phyloP scores from a whole-genome alignment of 1,140 invertebrate genomes.

The Tetraneura akinire region DNA sequence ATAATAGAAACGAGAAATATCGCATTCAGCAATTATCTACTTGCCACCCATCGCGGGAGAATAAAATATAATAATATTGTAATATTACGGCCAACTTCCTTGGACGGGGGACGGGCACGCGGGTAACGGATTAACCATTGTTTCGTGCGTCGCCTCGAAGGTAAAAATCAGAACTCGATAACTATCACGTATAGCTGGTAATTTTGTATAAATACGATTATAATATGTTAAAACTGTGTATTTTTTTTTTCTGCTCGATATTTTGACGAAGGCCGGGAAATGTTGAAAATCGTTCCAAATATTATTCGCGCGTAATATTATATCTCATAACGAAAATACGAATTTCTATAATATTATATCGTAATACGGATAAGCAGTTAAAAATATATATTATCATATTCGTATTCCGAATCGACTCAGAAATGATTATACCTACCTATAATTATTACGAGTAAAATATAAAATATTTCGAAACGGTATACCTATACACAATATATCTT shows the following conservation, averaged over 20 bases:
- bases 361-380: no score
- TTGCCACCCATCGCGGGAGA: not conserved
- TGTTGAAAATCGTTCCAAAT: slow-evolving; percentile 16
- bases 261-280: not conserved
- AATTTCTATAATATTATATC: not conserved
- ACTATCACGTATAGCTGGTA: not conserved
- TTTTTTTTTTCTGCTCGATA: not conserved
- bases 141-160: slow-evolving; percentile 5
- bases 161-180: not conserved
- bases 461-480: slow-evolving; percentile 11
- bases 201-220: not conserved
- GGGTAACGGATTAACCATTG: slow-evolving; percentile 24
- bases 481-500: not conserved
- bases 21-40: slow-evolving; percentile 8
- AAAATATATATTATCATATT: not conserved
- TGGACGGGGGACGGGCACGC: not conserved
- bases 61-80: not conserved
- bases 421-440: not conserved
- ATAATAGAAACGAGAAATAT: not conserved
- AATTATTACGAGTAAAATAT: not conserved
- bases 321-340: not conserved
- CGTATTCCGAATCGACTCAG: not conserved
- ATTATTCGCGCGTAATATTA: not conserved
- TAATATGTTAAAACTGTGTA: not conserved
- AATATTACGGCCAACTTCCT: slow-evolving; percentile 4